A percentile compares a stretch with the other conserved stretches of the same genome.
phyloP scores from a whole-genome alignment of 1,140 invertebrate genomes.

The Cotesia typhae region DNA sequence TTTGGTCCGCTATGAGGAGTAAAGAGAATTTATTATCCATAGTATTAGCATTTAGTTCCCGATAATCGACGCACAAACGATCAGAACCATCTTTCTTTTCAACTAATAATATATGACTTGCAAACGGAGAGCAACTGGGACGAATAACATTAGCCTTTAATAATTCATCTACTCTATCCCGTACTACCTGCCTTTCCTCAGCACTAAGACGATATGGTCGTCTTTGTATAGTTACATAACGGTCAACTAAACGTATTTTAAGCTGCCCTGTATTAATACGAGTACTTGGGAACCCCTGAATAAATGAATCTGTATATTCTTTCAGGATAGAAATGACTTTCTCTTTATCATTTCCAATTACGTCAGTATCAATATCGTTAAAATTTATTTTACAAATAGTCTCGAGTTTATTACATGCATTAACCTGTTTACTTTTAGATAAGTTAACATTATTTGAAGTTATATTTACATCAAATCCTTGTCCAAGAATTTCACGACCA shows the following conservation, averaged over 20 bases:
- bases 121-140: slow-evolving; percentile 23
- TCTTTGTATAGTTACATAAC: slow-evolving; percentile 12
- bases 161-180: slow-evolving; percentile 17
- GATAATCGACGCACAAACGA: not conserved
- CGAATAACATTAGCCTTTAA: slow-evolving; percentile 2
- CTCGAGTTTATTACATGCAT: too few relatives aligned
- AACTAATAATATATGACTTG: slow-evolving; percentile 29
- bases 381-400: too few relatives aligned
- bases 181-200: slow-evolving; percentile 12
- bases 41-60: slow-evolving; percentile 27
- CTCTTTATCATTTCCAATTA: too few relatives aligned
- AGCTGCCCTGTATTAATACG: not conserved
- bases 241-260: slow-evolving; percentile 19
- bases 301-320: too few relatives aligned
- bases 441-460: too few relatives aligned
- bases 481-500: too few relatives aligned
- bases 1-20: slow-evolving; percentile 55
- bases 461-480: too few relatives aligned
- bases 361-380: too few relatives aligned
- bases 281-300: too few relatives aligned
- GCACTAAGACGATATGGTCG: slow-evolving; percentile 21
- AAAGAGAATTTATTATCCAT: slow-evolving; percentile 23
- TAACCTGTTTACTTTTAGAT: too few relatives aligned
- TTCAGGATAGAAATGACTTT: too few relatives aligned
- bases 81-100: slow-evolving; percentile 1